Conservation (phyloP, 2,113 vertebrate genomes). For the Tupaia chinensis region DNA sequence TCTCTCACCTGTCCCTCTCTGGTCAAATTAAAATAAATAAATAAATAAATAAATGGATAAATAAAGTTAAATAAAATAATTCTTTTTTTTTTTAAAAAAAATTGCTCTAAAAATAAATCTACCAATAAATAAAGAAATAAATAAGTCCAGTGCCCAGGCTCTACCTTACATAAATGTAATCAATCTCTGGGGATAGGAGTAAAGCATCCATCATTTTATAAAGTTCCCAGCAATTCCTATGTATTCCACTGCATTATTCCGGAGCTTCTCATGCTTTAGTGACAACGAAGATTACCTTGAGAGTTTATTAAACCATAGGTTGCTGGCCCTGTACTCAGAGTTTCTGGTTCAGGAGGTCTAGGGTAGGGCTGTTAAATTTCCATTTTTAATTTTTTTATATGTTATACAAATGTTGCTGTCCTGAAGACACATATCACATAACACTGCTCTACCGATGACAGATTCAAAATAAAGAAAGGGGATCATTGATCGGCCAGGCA, state of each 20-base stretch:
- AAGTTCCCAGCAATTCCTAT: neutral
- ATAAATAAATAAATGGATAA: no score
- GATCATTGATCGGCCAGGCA: no score
- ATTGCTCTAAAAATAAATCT: neutral
- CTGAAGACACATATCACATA: neutral
- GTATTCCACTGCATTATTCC: neutral
- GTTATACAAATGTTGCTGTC: neutral
- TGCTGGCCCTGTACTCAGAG: neutral
- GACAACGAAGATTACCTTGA: neutral
- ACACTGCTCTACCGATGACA: neutral
- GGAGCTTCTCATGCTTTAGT: neutral
- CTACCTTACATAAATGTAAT: neutral
- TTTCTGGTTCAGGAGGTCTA: neutral
- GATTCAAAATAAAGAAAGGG: neutral
- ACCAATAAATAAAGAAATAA: neutral
- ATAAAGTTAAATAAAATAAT: no score
- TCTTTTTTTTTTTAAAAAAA: neutral
- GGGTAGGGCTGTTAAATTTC: neutral
- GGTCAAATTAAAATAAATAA: no score
- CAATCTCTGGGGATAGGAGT: neutral
- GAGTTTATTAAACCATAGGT: neutral
- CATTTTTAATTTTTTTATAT: neutral
- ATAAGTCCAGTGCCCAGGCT: neutral
- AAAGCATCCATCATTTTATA: neutral
- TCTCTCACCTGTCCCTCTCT: no score